phyloP scores from a whole-genome alignment of 2,797 vertebrate genomes.

The Ptychobarbus kaznakovi region DNA sequence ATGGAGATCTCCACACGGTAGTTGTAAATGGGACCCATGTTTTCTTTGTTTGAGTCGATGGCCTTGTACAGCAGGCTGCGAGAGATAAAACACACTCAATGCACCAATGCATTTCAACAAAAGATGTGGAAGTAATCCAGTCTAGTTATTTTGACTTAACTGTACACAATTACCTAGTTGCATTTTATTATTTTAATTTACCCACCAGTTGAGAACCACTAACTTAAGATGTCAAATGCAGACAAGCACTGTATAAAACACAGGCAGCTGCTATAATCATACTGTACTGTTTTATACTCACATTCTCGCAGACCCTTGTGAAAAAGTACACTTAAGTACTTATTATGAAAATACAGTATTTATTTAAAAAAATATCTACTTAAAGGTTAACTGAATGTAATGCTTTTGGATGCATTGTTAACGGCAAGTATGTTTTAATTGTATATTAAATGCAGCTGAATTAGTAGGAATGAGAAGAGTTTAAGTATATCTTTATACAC shows the following conservation, averaged over 20 bases:
- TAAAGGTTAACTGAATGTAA: no score
- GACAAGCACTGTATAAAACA: not conserved
- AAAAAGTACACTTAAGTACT: no score
- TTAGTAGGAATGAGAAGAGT: no score
- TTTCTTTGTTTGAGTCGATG: conserved; percentile 95
- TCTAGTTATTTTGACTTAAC: not conserved
- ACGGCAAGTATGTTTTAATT: no score
- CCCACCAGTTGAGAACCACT: not conserved
- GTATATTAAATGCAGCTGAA: no score
- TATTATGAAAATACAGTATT: no score
- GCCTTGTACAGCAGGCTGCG: conserved; percentile 93
- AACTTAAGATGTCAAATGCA: not conserved
- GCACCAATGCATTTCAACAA: not conserved
- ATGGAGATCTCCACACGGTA: conserved; percentile 97
- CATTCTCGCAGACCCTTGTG: no score
- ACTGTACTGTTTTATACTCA: no score
- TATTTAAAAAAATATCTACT: no score
- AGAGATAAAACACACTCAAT: not conserved
- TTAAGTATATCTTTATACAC: no score
- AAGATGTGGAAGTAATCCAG: not conserved
- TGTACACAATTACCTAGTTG: not conserved
- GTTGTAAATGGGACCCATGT: conserved; percentile 95
- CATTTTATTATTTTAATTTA: not conserved
- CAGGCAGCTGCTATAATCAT: no score
- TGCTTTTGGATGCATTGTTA: no score